Evolutionary conservation across 1,140 invertebrate species (phyloP).

Genomic region (Drosophila funebris): DNA sequence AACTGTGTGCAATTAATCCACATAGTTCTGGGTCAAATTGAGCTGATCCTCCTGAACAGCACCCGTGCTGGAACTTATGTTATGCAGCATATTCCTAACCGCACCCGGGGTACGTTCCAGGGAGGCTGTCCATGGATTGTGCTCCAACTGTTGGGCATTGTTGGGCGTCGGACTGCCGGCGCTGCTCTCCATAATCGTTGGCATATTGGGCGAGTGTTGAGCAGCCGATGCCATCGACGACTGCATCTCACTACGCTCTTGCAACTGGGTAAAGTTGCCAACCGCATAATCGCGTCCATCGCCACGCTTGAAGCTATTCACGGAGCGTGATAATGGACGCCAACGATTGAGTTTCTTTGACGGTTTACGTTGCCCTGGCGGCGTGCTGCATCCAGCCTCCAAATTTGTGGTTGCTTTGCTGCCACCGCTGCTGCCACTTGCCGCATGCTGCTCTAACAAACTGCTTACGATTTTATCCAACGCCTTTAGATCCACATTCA

Average conservation of each 20-base stretch:
- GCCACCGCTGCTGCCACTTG: slow-evolving; percentile 11
- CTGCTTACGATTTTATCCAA: slow-evolving; percentile 78
- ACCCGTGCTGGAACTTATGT: slow-evolving; percentile 10
- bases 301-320: slow-evolving; percentile 59
- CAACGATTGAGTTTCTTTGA: slow-evolving; percentile 79
- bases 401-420: slow-evolving; percentile 2
- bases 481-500: slow-evolving; percentile 72
- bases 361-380: slow-evolving; percentile 50
- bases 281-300: slow-evolving; percentile 31
- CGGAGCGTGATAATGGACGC: slow-evolving; percentile 76
- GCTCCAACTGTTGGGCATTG: slow-evolving; percentile 43
- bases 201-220: slow-evolving; percentile 69
- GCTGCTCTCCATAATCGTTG: slow-evolving; percentile 79
- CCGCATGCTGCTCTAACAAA: slow-evolving; percentile 70
- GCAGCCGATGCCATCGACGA: background rate
- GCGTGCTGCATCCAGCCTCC: slow-evolving; percentile 47
- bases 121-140: slow-evolving; percentile 59
- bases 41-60: slow-evolving; percentile 64
- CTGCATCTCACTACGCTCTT: slow-evolving; percentile 55
- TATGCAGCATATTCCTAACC: slow-evolving; percentile 57
- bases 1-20: slow-evolving; percentile 34
- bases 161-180: slow-evolving; percentile 42
- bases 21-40: slow-evolving; percentile 76
- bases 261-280: slow-evolving; percentile 57
- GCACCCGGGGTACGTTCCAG: slow-evolving; percentile 56